Evolutionary conservation across 1,140 invertebrate genomes (phyloP).

Genomic region (Metaphire vulgaris): DNA sequence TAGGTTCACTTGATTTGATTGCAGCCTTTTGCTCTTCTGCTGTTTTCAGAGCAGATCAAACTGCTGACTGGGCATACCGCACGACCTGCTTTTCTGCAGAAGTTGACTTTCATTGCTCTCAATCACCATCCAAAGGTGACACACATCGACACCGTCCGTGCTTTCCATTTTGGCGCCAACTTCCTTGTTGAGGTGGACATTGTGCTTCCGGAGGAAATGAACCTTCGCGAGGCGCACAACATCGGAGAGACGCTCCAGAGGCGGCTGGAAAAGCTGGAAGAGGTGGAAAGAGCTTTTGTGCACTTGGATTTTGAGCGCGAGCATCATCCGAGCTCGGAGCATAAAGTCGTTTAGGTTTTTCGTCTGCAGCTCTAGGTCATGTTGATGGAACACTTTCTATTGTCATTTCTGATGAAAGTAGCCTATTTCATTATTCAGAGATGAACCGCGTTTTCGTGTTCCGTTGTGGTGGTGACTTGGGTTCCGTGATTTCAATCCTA

Average conservation of each 20-base stretch:
- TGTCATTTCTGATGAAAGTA: too few species aligned
- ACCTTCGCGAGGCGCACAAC: constrained; percentile 50
- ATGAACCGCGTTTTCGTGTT: too few species aligned
- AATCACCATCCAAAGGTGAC: constrained; percentile 50
- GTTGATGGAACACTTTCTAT: too few species aligned
- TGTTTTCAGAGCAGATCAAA: constrained; percentile 45
- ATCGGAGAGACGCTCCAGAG: constrained; percentile 52
- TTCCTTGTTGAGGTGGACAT: constrained; percentile 51
- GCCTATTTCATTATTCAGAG: too few species aligned
- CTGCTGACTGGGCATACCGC: constrained; percentile 47
- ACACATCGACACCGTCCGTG: constrained; percentile 53
- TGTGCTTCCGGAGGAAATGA: constrained; percentile 49
- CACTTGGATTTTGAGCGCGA: constrained; percentile 54
- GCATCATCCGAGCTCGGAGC: constrained; percentile 45
- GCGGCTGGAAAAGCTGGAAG: constrained; percentile 49
- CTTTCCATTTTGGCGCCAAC: constrained; percentile 54
- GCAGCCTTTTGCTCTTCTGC: too few species aligned
- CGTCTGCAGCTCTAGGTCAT: too few species aligned
- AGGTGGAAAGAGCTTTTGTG: constrained; percentile 55
- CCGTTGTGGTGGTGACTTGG: too few species aligned
- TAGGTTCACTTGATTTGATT: constrained; percentile 5
- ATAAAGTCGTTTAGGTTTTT: constrained; percentile 44
- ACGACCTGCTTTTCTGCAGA: constrained; percentile 44
- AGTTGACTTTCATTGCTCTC: constrained; percentile 46
- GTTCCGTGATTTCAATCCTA: too few species aligned